Percentiles rank a stretch among this genome's conserved stretches.
Evolutionary conservation across 1,140 invertebrate species (phyloP).

Genomic region (Tetraneura akinire): DNA sequence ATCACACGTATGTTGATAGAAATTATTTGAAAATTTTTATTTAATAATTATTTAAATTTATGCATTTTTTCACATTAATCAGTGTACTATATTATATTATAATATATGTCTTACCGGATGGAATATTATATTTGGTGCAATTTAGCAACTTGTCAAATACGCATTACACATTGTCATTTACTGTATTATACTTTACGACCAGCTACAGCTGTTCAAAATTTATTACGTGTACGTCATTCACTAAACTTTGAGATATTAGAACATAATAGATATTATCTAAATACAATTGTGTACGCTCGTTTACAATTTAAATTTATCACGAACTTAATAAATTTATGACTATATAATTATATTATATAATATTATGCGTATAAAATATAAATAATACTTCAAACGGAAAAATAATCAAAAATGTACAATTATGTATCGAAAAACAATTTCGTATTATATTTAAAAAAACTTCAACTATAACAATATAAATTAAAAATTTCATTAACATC

Average conservation of each 20-base stretch:
- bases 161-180: neutral
- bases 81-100: neutral
- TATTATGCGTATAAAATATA: too few relatives aligned
- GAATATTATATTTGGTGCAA: constrained; percentile 3
- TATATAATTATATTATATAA: too few relatives aligned
- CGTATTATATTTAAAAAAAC: too few relatives aligned
- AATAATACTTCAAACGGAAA: too few relatives aligned
- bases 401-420: too few relatives aligned
- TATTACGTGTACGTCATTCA: neutral
- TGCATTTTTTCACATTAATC: neutral
- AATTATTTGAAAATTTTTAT: neutral
- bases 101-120: neutral
- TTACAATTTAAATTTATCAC: too few relatives aligned
- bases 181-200: neutral
- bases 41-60: neutral
- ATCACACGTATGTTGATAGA: neutral
- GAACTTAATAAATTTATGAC: too few relatives aligned
- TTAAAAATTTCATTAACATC: too few relatives aligned
- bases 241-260: neutral
- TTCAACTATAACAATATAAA: too few relatives aligned
- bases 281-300: too few relatives aligned
- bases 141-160: neutral
- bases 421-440: too few relatives aligned
- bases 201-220: neutral
- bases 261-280: neutral